phyloP scores from a whole-genome alignment of 2,113 vertebrate species.

The Gymnorhina tibicen region DNA sequence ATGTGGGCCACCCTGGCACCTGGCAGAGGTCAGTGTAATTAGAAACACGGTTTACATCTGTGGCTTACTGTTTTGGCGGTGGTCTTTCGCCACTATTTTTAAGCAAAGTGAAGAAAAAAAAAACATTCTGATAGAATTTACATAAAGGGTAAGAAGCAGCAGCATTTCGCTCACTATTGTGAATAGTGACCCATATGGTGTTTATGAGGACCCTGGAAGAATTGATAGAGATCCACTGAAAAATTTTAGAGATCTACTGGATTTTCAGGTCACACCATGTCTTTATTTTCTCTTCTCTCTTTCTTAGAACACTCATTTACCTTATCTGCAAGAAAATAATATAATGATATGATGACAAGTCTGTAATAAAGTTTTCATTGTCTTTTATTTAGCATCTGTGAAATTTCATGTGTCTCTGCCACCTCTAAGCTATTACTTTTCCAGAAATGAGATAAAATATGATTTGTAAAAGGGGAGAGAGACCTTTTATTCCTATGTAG shows the following conservation, averaged over 20 bases:
- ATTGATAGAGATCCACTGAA: not conserved
- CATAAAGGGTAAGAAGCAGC: not conserved
- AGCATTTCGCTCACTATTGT: not conserved
- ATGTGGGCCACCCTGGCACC: too few species aligned
- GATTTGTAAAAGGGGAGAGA: not conserved
- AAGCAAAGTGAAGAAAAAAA: not conserved
- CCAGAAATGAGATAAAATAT: not conserved
- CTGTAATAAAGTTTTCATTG: not conserved
- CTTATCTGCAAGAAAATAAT: not conserved
- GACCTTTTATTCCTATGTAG: not conserved
- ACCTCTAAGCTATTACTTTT: not conserved
- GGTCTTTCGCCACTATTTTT: not conserved
- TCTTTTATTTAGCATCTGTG: not conserved
- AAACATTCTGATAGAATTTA: not conserved
- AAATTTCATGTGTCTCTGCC: not conserved
- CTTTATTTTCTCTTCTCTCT: not conserved
- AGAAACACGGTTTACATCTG: not conserved
- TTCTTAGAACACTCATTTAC: not conserved
- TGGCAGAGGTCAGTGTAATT: not conserved
- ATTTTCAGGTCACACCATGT: not conserved
- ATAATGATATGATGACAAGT: not conserved
- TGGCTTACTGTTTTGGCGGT: not conserved
- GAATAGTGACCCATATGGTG: not conserved
- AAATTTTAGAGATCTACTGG: not conserved
- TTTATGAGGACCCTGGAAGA: not conserved